A percentile compares a stretch with the other conserved stretches of the same genome.
Evolutionary conservation across 2,888 invertebrate species (phyloP).

Genomic region (Platerodrilus igneus): DNA sequence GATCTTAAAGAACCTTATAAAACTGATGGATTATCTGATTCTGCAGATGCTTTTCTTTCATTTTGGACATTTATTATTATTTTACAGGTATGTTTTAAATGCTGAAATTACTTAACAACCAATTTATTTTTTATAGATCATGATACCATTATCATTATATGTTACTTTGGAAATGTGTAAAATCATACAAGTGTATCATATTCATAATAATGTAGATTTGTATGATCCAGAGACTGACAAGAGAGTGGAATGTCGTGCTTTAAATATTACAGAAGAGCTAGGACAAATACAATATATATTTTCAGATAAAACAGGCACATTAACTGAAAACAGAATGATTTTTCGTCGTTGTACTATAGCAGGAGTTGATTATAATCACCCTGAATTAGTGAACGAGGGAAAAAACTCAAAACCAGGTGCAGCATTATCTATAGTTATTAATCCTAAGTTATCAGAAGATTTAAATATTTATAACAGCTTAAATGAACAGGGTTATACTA

Average conservation of each 20-base stretch:
- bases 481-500: slow-evolving; percentile 34
- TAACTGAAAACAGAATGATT: slow-evolving; percentile 97
- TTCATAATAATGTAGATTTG: slow-evolving; percentile 83
- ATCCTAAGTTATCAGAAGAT: slow-evolving; percentile 53
- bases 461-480: slow-evolving; percentile 40
- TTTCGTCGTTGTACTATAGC: slow-evolving; percentile 87
- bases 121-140: slow-evolving; percentile 59
- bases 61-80: slow-evolving; percentile 97
- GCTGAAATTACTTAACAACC: not conserved
- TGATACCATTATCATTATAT: slow-evolving; percentile 95
- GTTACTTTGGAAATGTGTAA: slow-evolving; percentile 97
- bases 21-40: slow-evolving; percentile 49
- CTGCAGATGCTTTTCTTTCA: slow-evolving; percentile 67
- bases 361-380: slow-evolving; percentile 86
- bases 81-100: slow-evolving; percentile 62
- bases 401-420: slow-evolving; percentile 47
- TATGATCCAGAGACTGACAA: slow-evolving; percentile 81
- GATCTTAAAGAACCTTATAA: slow-evolving; percentile 63
- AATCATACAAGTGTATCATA: slow-evolving; percentile 91
- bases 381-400: slow-evolving; percentile 62
- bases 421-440: slow-evolving; percentile 50
- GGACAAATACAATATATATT: slow-evolving; percentile 94
- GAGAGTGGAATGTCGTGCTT: slow-evolving; percentile 82
- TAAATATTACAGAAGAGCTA: slow-evolving; percentile 95
- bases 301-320: slow-evolving; percentile 95